phyloP scores from a whole-genome alignment of 1,140 invertebrate genomes.

The Adelges cooleyi region DNA sequence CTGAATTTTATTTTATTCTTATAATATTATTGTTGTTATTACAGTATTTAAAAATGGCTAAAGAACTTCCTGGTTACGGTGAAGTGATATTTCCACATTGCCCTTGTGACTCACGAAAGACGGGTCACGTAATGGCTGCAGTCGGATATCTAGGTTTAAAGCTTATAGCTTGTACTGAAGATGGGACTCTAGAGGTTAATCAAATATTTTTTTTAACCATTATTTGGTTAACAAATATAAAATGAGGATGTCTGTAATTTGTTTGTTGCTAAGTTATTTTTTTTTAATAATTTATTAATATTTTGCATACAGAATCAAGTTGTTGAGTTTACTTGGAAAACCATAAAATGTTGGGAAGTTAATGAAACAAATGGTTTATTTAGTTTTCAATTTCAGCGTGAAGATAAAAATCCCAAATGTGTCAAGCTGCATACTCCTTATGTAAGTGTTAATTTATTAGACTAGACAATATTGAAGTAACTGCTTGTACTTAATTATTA shows the following conservation, averaged over 20 bases:
- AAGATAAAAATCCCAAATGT: conserved; percentile 68
- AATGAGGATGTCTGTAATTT: no score
- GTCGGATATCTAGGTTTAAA: conserved; percentile 64
- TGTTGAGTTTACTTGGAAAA: conserved; percentile 72
- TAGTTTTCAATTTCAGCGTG: conserved; percentile 72
- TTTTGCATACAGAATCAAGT: conserved; percentile 49
- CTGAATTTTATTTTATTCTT: background rate
- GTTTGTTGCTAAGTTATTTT: no score
- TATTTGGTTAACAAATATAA: no score
- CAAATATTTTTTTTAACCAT: background rate
- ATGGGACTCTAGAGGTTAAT: conserved; percentile 62
- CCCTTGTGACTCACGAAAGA: conserved; percentile 83
- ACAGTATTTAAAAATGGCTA: conserved; percentile 71
- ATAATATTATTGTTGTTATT: conserved; percentile 32
- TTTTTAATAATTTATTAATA: no score
- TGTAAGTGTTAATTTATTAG: conserved; percentile 52
- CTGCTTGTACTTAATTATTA: no score
- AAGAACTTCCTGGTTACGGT: conserved; percentile 79
- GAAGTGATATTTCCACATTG: conserved; percentile 90
- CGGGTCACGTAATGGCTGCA: conserved; percentile 75
- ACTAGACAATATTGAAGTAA: conserved; percentile 18
- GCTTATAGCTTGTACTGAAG: conserved; percentile 75
- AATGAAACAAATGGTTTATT: conserved; percentile 86
- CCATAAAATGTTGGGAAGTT: conserved; percentile 69
- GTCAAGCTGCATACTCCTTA: conserved; percentile 86